Conservation (phyloP, 2,113 vertebrate genomes). For the Nicator chloris region DNA sequence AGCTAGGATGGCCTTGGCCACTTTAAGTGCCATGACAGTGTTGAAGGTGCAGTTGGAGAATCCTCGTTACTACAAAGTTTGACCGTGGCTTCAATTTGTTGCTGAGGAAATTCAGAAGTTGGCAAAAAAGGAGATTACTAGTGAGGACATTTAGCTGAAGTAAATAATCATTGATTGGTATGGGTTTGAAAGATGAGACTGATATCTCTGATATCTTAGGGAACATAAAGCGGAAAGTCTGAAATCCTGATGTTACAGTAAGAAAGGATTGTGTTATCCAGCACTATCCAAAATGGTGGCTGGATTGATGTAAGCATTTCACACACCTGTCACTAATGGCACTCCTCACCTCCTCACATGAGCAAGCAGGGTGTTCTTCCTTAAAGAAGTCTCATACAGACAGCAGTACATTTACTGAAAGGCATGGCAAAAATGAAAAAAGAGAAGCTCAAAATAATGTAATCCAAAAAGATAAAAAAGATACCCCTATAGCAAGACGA, state of each 20-base stretch:
- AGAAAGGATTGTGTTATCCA: not conserved
- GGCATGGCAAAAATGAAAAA: not conserved
- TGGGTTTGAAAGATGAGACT: not conserved
- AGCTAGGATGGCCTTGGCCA: not conserved
- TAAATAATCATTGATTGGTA: not conserved
- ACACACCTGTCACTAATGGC: not conserved
- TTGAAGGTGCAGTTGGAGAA: not conserved
- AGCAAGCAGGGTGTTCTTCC: not conserved
- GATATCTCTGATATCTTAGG: not conserved
- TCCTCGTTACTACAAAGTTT: not conserved
- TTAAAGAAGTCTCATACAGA: not conserved
- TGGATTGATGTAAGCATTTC: not conserved
- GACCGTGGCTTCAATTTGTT: not conserved
- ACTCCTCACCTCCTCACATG: not conserved
- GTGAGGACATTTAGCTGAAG: not conserved
- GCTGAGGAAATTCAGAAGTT: not conserved
- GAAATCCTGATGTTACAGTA: not conserved
- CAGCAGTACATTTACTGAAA: not conserved
- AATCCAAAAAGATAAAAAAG: not conserved
- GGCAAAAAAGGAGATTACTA: not conserved
- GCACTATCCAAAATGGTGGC: rapidly evolving
- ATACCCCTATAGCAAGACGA: not conserved
- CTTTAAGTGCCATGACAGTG: not conserved
- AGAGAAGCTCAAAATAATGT: not conserved
- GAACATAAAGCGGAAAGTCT: not conserved